phyloP scores from a whole-genome alignment of 2,113 vertebrate genomes.

The Ciconia maguari region DNA sequence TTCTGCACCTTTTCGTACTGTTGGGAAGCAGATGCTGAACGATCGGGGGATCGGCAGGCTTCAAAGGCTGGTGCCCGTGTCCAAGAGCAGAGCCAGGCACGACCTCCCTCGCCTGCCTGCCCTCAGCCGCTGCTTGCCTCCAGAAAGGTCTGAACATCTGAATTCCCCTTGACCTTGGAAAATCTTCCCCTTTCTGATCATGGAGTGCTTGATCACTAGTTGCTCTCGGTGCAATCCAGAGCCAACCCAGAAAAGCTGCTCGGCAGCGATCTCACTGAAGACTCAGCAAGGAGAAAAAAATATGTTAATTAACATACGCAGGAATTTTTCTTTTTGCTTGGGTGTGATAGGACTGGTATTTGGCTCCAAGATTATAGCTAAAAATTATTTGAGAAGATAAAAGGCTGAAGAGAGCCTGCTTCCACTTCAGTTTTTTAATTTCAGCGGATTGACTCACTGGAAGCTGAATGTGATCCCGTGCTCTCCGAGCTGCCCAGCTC shows the following conservation, averaged over 20 bases:
- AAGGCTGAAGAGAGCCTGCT: neutral
- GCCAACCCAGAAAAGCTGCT: neutral
- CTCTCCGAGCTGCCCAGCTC: neutral
- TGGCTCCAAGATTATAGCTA: neutral
- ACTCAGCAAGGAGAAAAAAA: neutral
- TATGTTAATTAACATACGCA: neutral
- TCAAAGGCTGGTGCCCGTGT: neutral
- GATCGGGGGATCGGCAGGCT: rapidly evolving
- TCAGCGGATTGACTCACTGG: neutral
- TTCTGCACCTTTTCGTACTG: neutral
- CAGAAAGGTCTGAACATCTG: neutral
- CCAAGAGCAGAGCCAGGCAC: neutral
- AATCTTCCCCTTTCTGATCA: neutral
- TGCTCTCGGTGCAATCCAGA: neutral
- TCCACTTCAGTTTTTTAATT: neutral
- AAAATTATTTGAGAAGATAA: neutral
- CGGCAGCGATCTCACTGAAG: neutral
- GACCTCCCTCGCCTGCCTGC: neutral
- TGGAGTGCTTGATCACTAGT: rapidly evolving
- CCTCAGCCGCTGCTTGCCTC: neutral
- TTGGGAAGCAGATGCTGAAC: neutral
- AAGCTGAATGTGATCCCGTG: neutral
- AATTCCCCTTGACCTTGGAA: neutral
- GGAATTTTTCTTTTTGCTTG: neutral
- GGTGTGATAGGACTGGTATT: neutral